phyloP scores from a whole-genome alignment of 1,140 invertebrate species.

The Campoletis sonorensis region DNA sequence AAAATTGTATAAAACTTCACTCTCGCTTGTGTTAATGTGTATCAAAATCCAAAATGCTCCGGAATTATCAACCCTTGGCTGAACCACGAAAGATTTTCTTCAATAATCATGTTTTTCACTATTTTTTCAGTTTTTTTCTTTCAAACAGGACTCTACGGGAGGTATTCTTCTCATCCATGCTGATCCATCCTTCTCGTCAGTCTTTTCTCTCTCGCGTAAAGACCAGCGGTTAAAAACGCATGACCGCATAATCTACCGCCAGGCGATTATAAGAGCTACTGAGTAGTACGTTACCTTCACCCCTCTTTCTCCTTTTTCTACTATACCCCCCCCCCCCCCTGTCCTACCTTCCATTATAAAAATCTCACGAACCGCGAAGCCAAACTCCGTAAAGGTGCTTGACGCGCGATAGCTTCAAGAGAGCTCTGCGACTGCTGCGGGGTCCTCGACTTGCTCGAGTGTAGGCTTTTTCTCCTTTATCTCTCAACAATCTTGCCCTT shows the following conservation, averaged over 20 bases:
- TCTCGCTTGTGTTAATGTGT: not conserved
- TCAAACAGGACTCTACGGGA: not conserved
- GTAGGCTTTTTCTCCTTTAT: constrained; percentile 6
- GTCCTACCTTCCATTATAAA: constrained; percentile 19
- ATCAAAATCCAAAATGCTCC: not conserved
- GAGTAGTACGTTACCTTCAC: not conserved
- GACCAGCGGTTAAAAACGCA: constrained; percentile 28
- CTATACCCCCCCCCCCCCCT: not conserved
- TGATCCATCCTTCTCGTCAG: not conserved
- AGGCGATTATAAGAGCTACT: not conserved
- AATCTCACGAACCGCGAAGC: constrained; percentile 11
- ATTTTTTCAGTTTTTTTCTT: too few relatives aligned
- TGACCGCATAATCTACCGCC: constrained; percentile 26
- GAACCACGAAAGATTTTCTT: not conserved
- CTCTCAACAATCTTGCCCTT: constrained; percentile 30
- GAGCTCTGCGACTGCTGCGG: constrained; percentile 1
- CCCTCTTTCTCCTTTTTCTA: constrained; percentile 8
- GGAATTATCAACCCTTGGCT: constrained; percentile 25
- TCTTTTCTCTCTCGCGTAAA: not conserved
- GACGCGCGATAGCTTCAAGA: constrained; percentile 31
- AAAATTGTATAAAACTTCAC: not conserved
- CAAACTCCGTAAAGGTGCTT: constrained; percentile 41
- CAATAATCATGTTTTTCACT: constrained; percentile 26
- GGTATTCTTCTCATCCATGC: too few relatives aligned
- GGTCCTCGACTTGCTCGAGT: constrained; percentile 38